Evolutionary conservation across 1,140 invertebrate species (phyloP), one percentile per base, ranked within the genome.

Genomic region (Eriocheir sinensis): DNA sequence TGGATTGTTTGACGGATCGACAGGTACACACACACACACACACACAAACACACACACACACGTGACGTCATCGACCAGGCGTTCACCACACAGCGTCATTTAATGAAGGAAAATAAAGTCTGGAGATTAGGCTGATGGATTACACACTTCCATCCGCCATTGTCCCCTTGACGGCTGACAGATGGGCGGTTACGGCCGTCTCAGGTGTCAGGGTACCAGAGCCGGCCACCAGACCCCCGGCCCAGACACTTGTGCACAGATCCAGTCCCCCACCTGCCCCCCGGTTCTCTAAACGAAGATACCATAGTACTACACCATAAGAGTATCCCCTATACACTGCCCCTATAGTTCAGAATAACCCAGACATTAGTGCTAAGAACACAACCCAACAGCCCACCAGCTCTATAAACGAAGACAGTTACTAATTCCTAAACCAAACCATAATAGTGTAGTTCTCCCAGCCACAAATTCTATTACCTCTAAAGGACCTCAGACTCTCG

Each of bases 101-200:
- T 92, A 92, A 92, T 92, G 90, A 92, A 92, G 90, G 60, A 92
- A 92, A 92, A 92, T 81, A 48, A 40, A 92, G 90, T 38, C 60
- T 40, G 38, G 79, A 92, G 90, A 83, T 41, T 80, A 92, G 79
- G 90, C 79, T 92, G 90, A 92, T 92, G 90, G 72, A 92, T 92
- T 38, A 30, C n/a, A 83, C 79, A 80, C 90, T 81, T 92, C 90
- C 90, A 81, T 92, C 90, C 90, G 32, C 90, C 90, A 92, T 92
- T 92, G 90, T 92, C 72, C 79, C 34, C 21, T 38, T 81, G 90
- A 92, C 90, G 90, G 90, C 90, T 83, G 90, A 92, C 90, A 41
- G 79, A 92, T 92, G 79, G 80, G 72, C 30, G 89, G 89, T 90
- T 79, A 90, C 89, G 34, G 89, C 36, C 53, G 48, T 32, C 89